Base-by-base conservation (phyloP, 2,888 invertebrate species). In the Gastrophysa polygoni region DNA sequence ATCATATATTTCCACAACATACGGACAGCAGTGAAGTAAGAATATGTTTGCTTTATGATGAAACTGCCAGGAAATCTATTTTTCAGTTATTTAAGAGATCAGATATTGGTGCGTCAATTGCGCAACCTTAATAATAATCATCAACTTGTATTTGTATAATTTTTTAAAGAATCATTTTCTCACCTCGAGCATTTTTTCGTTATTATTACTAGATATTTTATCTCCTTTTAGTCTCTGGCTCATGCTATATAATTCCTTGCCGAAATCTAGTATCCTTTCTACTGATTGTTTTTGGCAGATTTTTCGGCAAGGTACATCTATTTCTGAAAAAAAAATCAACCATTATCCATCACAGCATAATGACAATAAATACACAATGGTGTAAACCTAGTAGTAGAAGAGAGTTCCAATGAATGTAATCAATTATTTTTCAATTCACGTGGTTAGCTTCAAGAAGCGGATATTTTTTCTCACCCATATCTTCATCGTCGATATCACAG, bases 191-290 rank as follows among this genome's bases (percentile, higher is more conserved):
- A 96, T 95, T 83, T 94, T 92, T 81, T 95, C 93, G 83, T 94
- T 93, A 67, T 85, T 85, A 76, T 91, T 91, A 82, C 88, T 91
- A 80, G 91, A 91, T 69, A 90, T 91, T 78, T 90, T 89, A 77
- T 95, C 92, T 77, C 91, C 89, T 74, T 90, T 88, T 71, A 97
- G 83, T 72, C 89, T 87, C 78, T 93, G 91, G 80, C 95, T 95
- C 89, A 96, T 92, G 72, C 92, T 89, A 81, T 96, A 95, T 69
- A 98, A 86, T 79, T 97, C 96, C 73, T 93, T 89, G 17, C 98
- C 98, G 82, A 96, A 98, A 77, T 95, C 91, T 71, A 98, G 85
- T 89, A 98, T 96, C 75, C 93, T 89, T 83, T 97, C 95, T 68
- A 97, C 92, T 10, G 95, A 94, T 58, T 90, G 88, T 75, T 91